Base-by-base conservation (phyloP, 1,140 invertebrate genomes). In the Drosophila dunni region DNA sequence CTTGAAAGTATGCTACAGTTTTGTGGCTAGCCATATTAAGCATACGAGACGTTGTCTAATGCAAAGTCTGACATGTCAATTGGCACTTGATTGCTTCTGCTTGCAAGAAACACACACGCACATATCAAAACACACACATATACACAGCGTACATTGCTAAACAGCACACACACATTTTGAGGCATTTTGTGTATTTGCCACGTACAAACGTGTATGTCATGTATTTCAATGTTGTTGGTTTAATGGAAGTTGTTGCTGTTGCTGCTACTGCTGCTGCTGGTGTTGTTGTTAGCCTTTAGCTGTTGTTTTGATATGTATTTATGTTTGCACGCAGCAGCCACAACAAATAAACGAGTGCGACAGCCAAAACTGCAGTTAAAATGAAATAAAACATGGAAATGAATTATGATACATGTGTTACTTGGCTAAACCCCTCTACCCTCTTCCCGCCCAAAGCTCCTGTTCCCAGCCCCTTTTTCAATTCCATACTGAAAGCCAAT, bases 381-480 rank as follows among this genome's bases (percentile, higher is more conserved):
- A 79, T 69, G 75, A 88, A 86, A 86, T 86, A 86, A 83, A 86
- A 86, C 84, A 88, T 77, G 88, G 58, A 79, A 82, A 91, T 91
- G 88, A 91, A 91, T 91, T 91, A 91, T 91, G 88, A 91, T 83
- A 83, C 88, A 91, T 91, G 88, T 88, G 88, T 83, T 86, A 71
- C 75, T 79, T 74, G 54, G 61, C 67, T 42, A 38, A 38, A 50
- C 29, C 51, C 46, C 13, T 29, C 63, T 58, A 9, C 9, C 10
- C 11, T n/a, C n/a, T n/a, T n/a, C 17, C 17, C 17, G 2, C 17
- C 17, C 17, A 20, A 20, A 20, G n/a, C 17, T 20, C 17, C 2
- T 20, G 17, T 20, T 20, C 17, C 17, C 54, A 57, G n/a, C 3
- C 17, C 34, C 33, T 6, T 17, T 33, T 29, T 33, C 44, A 45